Evolutionary conservation across 23 tunicate genomes (phyloP), one percentile per base, ranked within the genome.

Genomic region (Trididemnum nubilum): DNA sequence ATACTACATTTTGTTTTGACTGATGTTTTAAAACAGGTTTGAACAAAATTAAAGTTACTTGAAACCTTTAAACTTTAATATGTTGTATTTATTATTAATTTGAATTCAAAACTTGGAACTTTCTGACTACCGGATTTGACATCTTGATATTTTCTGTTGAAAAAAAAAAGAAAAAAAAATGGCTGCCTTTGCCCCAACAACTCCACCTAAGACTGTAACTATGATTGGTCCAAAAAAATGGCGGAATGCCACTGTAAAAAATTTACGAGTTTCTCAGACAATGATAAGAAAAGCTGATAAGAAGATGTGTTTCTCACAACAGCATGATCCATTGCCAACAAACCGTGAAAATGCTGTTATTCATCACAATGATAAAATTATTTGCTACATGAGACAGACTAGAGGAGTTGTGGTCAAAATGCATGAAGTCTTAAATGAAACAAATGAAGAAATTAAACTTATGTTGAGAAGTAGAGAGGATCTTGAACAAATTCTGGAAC

Each of bases 391-490:
- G 52, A 60, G 96, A 3, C 85, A 84, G 51, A 88, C 92, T 33
- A 60, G 99, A 65, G 73, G 38, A 18, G 96, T 96, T 3, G 99
- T 91, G 4, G 78, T 80, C 7, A 84, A 88, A 49, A 50, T 96
- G 77, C 82, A 94, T 18, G 97, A 96, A 73, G 80, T 58, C 40
- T 66, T 96, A n/a, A 29, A 76, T 24, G 83, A 83, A 21, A 84
- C 89, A 57, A 96, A 96, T 80, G 99, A 91, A 83, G 94, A 88
- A 91, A 96, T 96, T 26, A 96, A 96, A 69, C 81, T 86, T 27
- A 79, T 96, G 0, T 38, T 96, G 34, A 71, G 85, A 50, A 82
- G 90, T 0, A 96, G 91, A 84, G 97, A 91, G 80, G 85, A 89
- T 1, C 58, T 96, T 28, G 94, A 91, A 36, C 77, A 82, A 39